phyloP scores from a whole-genome alignment of 2,113 vertebrate species.

The Daboia siamensis region DNA sequence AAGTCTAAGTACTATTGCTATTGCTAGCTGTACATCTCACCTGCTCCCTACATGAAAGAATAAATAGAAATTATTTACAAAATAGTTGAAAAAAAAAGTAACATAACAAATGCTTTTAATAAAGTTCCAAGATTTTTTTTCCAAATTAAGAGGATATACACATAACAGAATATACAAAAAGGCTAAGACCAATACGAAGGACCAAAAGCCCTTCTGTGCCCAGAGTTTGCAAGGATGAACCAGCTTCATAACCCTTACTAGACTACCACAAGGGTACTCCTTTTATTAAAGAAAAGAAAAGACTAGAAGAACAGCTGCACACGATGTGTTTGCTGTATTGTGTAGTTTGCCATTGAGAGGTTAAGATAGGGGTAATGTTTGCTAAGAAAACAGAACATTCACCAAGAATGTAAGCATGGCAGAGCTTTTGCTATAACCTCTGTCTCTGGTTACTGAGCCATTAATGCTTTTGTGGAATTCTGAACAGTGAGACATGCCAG shows the following conservation, averaged over 20 bases:
- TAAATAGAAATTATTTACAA: not conserved
- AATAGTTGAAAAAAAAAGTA: not conserved
- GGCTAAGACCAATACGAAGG: not conserved
- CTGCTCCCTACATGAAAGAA: not conserved
- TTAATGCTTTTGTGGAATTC: constrained; percentile 52
- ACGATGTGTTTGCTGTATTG: not conserved
- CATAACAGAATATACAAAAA: not conserved
- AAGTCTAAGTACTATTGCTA: not conserved
- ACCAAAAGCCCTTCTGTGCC: not conserved
- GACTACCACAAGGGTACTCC: not conserved
- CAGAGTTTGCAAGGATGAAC: not conserved
- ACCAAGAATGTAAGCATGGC: not conserved
- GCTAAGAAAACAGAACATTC: not conserved
- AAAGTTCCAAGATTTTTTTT: not conserved
- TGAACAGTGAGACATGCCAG: constrained; percentile 39
- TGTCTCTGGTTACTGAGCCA: not conserved
- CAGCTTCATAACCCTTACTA: not conserved
- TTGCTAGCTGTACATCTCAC: not conserved
- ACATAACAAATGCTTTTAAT: not conserved
- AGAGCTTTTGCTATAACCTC: not conserved
- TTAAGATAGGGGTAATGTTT: not conserved
- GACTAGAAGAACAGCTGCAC: not conserved
- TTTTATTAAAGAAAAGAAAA: not conserved
- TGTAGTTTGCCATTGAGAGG: not conserved
- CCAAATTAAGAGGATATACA: not conserved